Conservation (phyloP, 2,888 invertebrate genomes). For the Halocaridina rubra region DNA sequence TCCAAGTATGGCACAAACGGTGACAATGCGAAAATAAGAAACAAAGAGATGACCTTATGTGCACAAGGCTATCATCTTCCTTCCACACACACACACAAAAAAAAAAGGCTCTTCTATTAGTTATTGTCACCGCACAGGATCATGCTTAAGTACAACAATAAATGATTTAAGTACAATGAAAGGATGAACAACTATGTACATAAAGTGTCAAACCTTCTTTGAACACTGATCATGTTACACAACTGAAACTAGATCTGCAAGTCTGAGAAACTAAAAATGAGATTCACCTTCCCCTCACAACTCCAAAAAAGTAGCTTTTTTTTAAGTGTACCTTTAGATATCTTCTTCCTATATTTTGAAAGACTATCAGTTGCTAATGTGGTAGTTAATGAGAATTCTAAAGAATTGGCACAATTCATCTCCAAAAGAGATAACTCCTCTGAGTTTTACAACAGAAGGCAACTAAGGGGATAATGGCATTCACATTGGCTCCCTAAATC, state of each 20-base stretch:
- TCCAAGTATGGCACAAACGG: slow-evolving; percentile 58
- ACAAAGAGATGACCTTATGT: slow-evolving; percentile 28
- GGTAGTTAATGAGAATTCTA: neutral
- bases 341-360: no score
- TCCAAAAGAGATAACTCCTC: slow-evolving; percentile 3
- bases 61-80: slow-evolving; percentile 33
- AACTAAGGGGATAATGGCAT: neutral
- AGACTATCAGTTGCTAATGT: neutral
- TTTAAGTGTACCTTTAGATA: no score
- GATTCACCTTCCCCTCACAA: neutral
- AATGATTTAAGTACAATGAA: slow-evolving; percentile 52
- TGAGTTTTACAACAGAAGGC: slow-evolving; percentile 30
- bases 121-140: slow-evolving; percentile 39
- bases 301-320: slow-evolving; percentile 2
- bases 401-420: slow-evolving; percentile 33
- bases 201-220: slow-evolving; percentile 28
- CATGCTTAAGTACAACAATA: slow-evolving; percentile 57
- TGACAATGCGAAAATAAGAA: slow-evolving; percentile 31
- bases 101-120: slow-evolving; percentile 25
- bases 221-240: neutral
- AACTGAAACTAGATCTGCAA: neutral
- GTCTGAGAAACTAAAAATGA: neutral
- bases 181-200: slow-evolving; percentile 58
- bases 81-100: no score
- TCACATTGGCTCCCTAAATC: neutral